A percentile compares a stretch with the other conserved stretches of the same genome.
phyloP scores from a whole-genome alignment of 2,113 vertebrate species.

The Micronisus gabar region DNA sequence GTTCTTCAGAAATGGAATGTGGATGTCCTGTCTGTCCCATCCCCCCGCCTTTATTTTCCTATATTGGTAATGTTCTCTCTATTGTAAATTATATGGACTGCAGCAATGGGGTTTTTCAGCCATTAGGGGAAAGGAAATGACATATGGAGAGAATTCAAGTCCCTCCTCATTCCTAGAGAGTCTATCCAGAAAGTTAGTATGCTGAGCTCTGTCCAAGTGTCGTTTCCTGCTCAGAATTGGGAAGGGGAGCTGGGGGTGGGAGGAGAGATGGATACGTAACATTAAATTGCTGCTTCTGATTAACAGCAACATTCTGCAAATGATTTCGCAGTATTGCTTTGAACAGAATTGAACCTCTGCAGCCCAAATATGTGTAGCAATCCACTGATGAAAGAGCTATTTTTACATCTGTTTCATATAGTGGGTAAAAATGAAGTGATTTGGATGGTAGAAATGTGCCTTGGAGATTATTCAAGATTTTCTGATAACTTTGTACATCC shows the following conservation, averaged over 20 bases:
- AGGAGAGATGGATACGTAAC: background rate
- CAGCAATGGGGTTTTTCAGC: constrained; percentile 9
- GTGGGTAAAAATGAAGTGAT: constrained; percentile 49
- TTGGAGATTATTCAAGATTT: constrained; percentile 49
- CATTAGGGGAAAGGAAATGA: constrained; percentile 56
- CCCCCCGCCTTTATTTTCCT: background rate
- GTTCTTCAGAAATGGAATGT: background rate
- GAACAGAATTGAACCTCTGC: background rate
- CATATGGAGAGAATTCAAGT: constrained; percentile 55
- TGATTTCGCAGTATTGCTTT: constrained; percentile 15
- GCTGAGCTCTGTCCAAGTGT: constrained; percentile 50
- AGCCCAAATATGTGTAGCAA: constrained; percentile 31
- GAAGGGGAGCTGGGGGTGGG: background rate
- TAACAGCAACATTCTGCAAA: constrained; percentile 36
- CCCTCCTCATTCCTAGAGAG: constrained; percentile 73
- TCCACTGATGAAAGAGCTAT: constrained; percentile 40
- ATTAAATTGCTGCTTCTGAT: constrained; percentile 14
- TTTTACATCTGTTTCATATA: constrained; percentile 71
- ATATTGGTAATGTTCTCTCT: background rate
- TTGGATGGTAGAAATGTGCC: constrained; percentile 20
- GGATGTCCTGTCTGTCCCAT: background rate
- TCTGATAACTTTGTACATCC: constrained; percentile 37
- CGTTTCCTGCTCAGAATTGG: constrained; percentile 44
- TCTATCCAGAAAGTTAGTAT: constrained; percentile 50
- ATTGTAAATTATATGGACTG: background rate